Percentiles rank a stretch among this genome's conserved stretches.
Evolutionary conservation across 2,888 invertebrate genomes (phyloP).

Genomic region (Tenthredo amoena): DNA sequence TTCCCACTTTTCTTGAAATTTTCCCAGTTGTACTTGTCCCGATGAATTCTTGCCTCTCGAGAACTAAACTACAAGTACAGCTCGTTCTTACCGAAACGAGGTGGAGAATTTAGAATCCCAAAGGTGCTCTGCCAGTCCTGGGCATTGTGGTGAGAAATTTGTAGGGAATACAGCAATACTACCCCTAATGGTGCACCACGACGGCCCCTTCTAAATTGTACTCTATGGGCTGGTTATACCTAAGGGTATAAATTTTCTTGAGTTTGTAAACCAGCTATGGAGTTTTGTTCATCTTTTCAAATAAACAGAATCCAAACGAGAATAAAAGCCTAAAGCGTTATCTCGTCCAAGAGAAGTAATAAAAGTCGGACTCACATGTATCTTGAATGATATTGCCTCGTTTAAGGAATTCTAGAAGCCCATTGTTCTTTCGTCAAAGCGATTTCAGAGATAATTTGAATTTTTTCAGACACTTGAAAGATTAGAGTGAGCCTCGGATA

Average conservation of each 20-base stretch:
- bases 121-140: conserved; percentile 17
- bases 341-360: neutral
- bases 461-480: neutral
- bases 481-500: neutral
- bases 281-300: neutral
- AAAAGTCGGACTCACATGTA: neutral
- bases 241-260: conserved; percentile 6
- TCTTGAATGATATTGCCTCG: neutral
- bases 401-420: neutral
- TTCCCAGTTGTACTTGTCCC: neutral
- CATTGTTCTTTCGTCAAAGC: neutral
- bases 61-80: neutral
- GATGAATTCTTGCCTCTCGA: conserved; percentile 3
- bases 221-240: neutral
- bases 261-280: neutral
- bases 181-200: conserved; percentile 16
- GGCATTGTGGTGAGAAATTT: neutral
- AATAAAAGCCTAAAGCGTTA: neutral
- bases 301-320: neutral
- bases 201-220: neutral
- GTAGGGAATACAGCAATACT: conserved; percentile 3
- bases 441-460: neutral
- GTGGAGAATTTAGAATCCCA: conserved; percentile 38
- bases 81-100: conserved; percentile 7
- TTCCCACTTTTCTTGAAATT: neutral